Evolutionary conservation across 1,140 invertebrate genomes (phyloP).

Genomic region (Hestina assimilis): DNA sequence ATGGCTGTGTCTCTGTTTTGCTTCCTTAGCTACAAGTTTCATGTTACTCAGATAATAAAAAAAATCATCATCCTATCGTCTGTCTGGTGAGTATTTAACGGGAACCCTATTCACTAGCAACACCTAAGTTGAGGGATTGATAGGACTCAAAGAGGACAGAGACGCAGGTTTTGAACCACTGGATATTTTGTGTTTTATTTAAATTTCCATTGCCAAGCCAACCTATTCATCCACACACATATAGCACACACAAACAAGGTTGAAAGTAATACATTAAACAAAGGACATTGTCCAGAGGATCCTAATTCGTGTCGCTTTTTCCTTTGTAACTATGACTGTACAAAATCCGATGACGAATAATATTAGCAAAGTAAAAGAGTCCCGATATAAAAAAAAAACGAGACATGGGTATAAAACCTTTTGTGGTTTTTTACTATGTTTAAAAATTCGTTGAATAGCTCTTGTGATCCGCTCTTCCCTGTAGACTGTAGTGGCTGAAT

Average conservation of each 20-base stretch:
- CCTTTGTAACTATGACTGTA: constrained; percentile 54
- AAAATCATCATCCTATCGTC: no score
- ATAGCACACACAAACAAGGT: constrained; percentile 39
- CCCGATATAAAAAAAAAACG: not conserved
- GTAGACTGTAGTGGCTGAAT: not conserved
- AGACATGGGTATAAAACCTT: not conserved
- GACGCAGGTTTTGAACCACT: no score
- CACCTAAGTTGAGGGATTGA: no score
- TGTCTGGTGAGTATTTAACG: no score
- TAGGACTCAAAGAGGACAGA: no score
- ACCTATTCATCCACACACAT: no score
- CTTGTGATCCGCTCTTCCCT: not conserved
- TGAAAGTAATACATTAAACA: constrained; percentile 45
- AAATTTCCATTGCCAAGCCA: no score
- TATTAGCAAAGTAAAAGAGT: constrained; percentile 33
- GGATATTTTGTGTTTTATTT: no score
- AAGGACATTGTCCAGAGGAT: constrained; percentile 55
- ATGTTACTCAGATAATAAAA: no score
- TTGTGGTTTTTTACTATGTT: not conserved
- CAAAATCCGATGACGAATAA: constrained; percentile 43
- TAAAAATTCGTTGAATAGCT: not conserved
- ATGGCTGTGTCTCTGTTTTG: no score
- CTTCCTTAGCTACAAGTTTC: no score
- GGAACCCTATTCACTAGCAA: no score
- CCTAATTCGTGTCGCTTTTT: constrained; percentile 52